phyloP scores from a whole-genome alignment of 2,888 invertebrate genomes.

The Caenorhabditis auriculariae region DNA sequence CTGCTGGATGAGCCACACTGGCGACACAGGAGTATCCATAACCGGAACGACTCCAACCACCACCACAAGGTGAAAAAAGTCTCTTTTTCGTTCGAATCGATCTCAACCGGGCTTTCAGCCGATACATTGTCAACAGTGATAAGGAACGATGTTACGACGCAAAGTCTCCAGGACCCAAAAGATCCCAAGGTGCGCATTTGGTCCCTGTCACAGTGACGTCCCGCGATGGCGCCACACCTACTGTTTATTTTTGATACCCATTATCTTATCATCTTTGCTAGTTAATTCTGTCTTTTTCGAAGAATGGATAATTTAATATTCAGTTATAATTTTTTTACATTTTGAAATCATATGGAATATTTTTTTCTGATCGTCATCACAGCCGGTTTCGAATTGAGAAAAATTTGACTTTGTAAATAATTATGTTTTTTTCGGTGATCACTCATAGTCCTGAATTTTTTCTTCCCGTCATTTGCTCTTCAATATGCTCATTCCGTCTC shows the following conservation, averaged over 20 bases:
- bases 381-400: too few species aligned
- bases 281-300: too few species aligned
- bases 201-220: constrained; percentile 50
- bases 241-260: constrained; percentile 45
- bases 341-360: constrained; percentile 8
- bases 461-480: neutral
- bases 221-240: constrained; percentile 46
- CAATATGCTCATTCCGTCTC: constrained; percentile 19
- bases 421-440: constrained; percentile 24
- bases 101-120: constrained; percentile 9
- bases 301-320: neutral
- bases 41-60: constrained; percentile 38
- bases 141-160: constrained; percentile 35
- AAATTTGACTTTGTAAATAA: constrained; percentile 15
- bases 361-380: neutral
- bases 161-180: constrained; percentile 39
- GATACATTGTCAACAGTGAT: constrained; percentile 37
- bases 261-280: neutral
- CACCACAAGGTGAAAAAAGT: constrained; percentile 15
- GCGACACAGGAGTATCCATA: constrained; percentile 45
- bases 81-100: neutral
- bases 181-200: constrained; percentile 46
- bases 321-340: neutral
- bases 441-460: neutral
- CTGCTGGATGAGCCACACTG: constrained; percentile 46